These are phyloP conservation scores for Sebastes matsubarae DNA, from an alignment of 2,797 vertebrate genomes.

Conservation along the genomic window DNA sequence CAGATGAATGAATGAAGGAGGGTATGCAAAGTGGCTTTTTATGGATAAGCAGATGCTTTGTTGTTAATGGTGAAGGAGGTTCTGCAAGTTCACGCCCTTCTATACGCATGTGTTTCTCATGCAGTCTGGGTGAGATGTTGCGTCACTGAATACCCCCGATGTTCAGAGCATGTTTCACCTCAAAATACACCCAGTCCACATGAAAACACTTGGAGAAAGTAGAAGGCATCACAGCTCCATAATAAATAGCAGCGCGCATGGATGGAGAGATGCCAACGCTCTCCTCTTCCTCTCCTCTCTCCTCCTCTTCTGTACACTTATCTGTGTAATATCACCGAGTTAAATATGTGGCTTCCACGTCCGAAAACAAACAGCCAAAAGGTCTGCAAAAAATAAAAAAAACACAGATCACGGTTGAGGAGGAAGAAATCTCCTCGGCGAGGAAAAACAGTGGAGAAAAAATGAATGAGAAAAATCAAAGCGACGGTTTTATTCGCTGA, in stretches of 20 bases:
- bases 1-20: neutral
- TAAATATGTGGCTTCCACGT: conserved; percentile 23
- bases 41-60: conserved; percentile 28
- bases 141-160: conserved; percentile 61
- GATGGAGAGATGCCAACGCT: conserved; percentile 60
- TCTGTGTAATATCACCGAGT: conserved; percentile 45
- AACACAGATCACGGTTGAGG: neutral
- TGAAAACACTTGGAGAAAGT: conserved; percentile 19
- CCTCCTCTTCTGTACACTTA: conserved; percentile 52
- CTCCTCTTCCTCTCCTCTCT: conserved; percentile 44
- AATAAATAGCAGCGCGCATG: conserved; percentile 61
- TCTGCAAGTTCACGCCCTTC: conserved; percentile 79
- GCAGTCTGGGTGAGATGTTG: conserved; percentile 62
- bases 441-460: neutral
- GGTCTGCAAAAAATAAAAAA: neutral
- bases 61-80: conserved; percentile 40
- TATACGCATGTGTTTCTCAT: conserved; percentile 62
- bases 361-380: neutral
- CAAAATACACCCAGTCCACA: neutral
- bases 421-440: neutral
- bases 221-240: conserved; percentile 52
- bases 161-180: conserved; percentile 13
- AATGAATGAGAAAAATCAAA: conserved; percentile 23
- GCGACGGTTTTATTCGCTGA: conserved; percentile 7
- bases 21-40: conserved; percentile 7